Percentiles rank a stretch among this genome's conserved stretches.
phyloP scores from a whole-genome alignment of 2,888 invertebrate genomes.

The Malachius bipustulatus region DNA sequence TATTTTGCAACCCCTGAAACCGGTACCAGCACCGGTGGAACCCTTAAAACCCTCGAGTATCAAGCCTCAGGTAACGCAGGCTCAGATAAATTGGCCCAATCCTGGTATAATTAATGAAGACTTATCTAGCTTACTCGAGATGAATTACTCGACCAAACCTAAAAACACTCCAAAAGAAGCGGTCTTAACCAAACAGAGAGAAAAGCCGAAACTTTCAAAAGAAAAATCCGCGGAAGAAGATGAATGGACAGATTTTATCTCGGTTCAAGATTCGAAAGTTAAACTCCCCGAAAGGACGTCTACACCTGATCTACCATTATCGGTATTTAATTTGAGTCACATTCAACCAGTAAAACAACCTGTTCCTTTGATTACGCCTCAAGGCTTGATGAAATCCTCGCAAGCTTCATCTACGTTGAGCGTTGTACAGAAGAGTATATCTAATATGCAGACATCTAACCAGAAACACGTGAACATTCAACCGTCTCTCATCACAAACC shows the following conservation, averaged over 20 bases:
- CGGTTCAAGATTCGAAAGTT: conserved; percentile 20
- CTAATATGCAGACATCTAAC: conserved; percentile 12
- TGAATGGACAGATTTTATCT: conserved; percentile 51
- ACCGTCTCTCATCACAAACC: conserved; percentile 31
- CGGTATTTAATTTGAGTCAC: conserved; percentile 31
- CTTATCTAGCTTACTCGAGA: conserved; percentile 30
- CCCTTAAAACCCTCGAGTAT: not conserved
- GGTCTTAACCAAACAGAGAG: conserved; percentile 8
- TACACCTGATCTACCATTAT: conserved; percentile 32
- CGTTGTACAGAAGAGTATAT: conserved; percentile 14
- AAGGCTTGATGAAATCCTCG: conserved; percentile 32
- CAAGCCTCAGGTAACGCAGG: conserved; percentile 16
- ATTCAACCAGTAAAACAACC: conserved; percentile 32
- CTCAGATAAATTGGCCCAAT: conserved; percentile 52
- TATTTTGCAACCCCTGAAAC: conserved; percentile 26
- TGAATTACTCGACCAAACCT: conserved; percentile 21
- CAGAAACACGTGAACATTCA: conserved; percentile 14
- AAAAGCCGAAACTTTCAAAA: conserved; percentile 4
- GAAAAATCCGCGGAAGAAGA: conserved; percentile 38
- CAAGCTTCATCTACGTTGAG: conserved; percentile 20
- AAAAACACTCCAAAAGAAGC: conserved; percentile 10
- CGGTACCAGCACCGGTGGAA: conserved; percentile 14
- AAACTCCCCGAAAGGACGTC: conserved; percentile 22
- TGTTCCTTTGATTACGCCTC: conserved; percentile 33
- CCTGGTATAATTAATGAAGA: conserved; percentile 41